These are phyloP conservation scores for Parazoanthus darwini DNA, from an alignment of 92 coral and sea anemone genomes.

Conservation along the genomic window DNA sequence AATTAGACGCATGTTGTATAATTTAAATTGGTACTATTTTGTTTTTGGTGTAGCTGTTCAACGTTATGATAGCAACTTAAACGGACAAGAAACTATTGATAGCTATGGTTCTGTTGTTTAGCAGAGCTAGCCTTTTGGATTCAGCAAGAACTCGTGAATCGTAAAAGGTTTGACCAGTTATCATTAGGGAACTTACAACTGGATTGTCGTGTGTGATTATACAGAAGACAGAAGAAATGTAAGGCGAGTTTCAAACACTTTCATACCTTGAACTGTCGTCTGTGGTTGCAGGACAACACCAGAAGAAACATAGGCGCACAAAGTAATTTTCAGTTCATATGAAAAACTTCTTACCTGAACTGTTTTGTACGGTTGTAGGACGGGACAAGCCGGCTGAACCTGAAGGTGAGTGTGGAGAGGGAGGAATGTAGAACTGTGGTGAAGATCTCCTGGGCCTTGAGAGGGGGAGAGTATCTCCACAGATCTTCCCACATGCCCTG, in stretches of 20 bases:
- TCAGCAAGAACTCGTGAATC: no score
- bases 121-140: no score
- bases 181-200: neutral
- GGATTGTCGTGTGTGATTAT: neutral
- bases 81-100: no score
- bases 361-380: conserved; percentile 77
- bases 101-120: no score
- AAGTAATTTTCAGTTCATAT: no score
- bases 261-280: conserved; percentile 43
- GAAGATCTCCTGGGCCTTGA: conserved; percentile 81
- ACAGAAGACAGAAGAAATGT: neutral
- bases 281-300: neutral
- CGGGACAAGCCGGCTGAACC: conserved; percentile 79
- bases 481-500: conserved; percentile 84
- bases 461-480: conserved; percentile 84
- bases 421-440: conserved; percentile 80
- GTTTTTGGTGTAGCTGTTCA: no score
- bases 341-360: conserved; percentile 58
- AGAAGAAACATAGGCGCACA: no score
- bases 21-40: neutral
- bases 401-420: conserved; percentile 66
- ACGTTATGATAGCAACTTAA: no score
- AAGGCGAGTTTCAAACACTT: neutral
- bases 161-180: no score
- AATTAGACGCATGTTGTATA: neutral